phyloP scores from a whole-genome alignment of 2,797 vertebrate species.

The Neopelma chrysocephalum region DNA sequence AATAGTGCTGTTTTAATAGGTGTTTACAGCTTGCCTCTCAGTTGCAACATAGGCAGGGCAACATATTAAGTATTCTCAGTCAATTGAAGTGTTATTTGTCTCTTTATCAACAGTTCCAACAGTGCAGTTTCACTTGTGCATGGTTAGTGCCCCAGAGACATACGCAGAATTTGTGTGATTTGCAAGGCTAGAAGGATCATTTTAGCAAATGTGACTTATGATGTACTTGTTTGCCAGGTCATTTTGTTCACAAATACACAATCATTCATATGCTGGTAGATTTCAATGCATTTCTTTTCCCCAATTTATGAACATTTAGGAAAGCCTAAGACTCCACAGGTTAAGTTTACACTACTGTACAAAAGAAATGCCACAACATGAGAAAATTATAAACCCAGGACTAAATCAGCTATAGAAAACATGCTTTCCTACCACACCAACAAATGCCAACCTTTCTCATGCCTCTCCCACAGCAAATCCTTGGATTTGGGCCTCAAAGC shows the following conservation, averaged over 20 bases:
- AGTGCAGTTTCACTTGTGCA: background rate
- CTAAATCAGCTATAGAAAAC: background rate
- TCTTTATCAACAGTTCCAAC: background rate
- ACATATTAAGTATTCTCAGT: background rate
- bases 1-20: background rate
- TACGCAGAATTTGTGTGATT: background rate
- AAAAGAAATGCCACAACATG: background rate
- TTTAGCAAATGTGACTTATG: slow-evolving; percentile 14
- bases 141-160: background rate
- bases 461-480: background rate
- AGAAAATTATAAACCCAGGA: background rate
- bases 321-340: background rate
- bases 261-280: background rate
- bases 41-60: background rate
- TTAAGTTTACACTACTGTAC: background rate
- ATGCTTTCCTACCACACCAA: background rate
- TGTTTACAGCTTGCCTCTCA: background rate
- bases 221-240: background rate
- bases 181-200: background rate
- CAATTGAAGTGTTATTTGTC: background rate
- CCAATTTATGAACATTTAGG: background rate
- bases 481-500: slow-evolving; percentile 12
- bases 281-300: background rate
- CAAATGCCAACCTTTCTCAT: background rate
- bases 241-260: background rate